A percentile compares a stretch with the other conserved stretches of the same genome.
These are phyloP conservation scores for Chaunax sp. DNA, from an alignment of 2,797 vertebrate genomes.

Conservation along the genomic window DNA sequence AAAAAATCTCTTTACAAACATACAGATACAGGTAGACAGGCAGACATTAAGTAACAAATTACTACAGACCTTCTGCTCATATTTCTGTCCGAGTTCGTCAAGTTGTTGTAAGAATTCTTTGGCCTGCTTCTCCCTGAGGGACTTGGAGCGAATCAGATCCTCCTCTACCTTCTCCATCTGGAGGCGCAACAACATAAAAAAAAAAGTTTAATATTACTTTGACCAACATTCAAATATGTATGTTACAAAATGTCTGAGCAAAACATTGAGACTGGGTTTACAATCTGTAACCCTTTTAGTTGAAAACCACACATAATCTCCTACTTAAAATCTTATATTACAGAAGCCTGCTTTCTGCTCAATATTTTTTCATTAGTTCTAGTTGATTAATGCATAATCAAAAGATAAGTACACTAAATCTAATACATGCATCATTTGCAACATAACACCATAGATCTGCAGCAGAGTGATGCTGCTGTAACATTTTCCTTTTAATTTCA, in stretches of 20 bases:
- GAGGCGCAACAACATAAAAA: slow-evolving; percentile 32
- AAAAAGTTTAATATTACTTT: slow-evolving; percentile 38
- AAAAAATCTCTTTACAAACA: background rate
- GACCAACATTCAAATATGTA: background rate
- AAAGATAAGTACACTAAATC: background rate
- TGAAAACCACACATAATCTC: background rate
- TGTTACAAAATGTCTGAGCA: background rate
- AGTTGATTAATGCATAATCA: slow-evolving; percentile 3
- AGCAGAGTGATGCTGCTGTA: slow-evolving; percentile 10
- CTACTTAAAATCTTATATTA: background rate
- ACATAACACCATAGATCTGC: slow-evolving; percentile 4
- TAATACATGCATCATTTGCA: background rate
- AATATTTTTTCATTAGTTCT: background rate
- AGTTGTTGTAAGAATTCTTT: slow-evolving; percentile 90
- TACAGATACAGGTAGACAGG: slow-evolving; percentile 13
- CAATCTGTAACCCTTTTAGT: background rate
- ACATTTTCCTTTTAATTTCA: slow-evolving; percentile 22
- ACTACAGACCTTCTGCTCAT: slow-evolving; percentile 90
- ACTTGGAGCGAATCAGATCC: slow-evolving; percentile 90
- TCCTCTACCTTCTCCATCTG: slow-evolving; percentile 95
- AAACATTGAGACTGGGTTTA: background rate
- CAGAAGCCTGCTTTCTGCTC: background rate
- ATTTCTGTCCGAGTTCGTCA: slow-evolving; percentile 86
- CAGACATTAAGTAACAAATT: slow-evolving; percentile 23
- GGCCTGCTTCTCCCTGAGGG: slow-evolving; percentile 90